Percentiles rank a stretch among this genome's conserved stretches.
These are phyloP conservation scores for Ditylenchus weischeri DNA, from an alignment of 2,888 invertebrate species.

Conservation along the genomic window DNA sequence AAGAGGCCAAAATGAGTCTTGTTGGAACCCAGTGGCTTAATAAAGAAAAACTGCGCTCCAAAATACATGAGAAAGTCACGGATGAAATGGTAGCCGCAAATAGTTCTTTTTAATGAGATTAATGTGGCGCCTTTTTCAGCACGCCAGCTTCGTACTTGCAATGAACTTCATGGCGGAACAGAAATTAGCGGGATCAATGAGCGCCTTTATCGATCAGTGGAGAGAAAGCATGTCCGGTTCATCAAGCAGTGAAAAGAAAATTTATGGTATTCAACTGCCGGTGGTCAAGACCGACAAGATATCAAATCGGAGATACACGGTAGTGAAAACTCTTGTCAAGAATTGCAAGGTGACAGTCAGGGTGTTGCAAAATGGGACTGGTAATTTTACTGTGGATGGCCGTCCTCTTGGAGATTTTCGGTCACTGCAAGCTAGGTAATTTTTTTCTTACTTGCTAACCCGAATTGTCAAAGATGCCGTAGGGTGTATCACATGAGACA, in stretches of 20 bases:
- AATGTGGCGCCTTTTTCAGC: constrained; percentile 39
- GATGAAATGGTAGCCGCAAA: constrained; percentile 43
- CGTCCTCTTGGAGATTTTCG: constrained; percentile 42
- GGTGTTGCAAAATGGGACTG: constrained; percentile 51
- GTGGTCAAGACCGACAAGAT: constrained; percentile 40
- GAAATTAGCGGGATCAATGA: constrained; percentile 42
- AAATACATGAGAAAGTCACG: constrained; percentile 47
- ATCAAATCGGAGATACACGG: constrained; percentile 40
- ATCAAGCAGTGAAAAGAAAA: constrained; percentile 18
- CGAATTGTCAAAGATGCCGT: too few species aligned
- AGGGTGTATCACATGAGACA: too few species aligned
- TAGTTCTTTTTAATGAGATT: constrained; percentile 2
- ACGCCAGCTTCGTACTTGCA: constrained; percentile 50
- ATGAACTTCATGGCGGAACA: constrained; percentile 49
- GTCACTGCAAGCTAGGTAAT: constrained; percentile 47
- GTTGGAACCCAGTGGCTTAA: constrained; percentile 60
- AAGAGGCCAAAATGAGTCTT: constrained; percentile 41
- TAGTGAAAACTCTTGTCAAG: constrained; percentile 45
- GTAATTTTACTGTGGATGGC: constrained; percentile 49
- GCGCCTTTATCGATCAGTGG: constrained; percentile 40
- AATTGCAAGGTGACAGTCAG: constrained; percentile 41
- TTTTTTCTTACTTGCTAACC: constrained; percentile 5
- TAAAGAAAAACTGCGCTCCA: constrained; percentile 45
- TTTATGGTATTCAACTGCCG: constrained; percentile 49
- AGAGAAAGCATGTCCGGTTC: not conserved